Base-by-base conservation (phyloP, 2,888 invertebrate species). In the Tipula vernalis region DNA sequence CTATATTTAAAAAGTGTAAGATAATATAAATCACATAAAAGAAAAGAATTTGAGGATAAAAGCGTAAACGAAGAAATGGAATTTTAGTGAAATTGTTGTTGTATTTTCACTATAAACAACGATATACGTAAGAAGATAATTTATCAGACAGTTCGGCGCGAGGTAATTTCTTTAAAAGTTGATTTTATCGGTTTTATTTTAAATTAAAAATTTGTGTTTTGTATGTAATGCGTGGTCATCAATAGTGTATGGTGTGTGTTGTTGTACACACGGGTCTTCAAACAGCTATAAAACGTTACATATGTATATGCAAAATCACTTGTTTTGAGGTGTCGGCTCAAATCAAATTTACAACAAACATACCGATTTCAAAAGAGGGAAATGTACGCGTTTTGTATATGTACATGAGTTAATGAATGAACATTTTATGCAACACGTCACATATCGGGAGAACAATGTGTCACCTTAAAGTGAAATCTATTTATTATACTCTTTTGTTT, bases 121-220 rank as follows among this genome's bases (percentile, higher is more conserved):
- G 6, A 28, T 71, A 51, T 71, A 71, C 10, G 3, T 71, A 71
- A 71, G 71, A 71, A 71, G 71, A 28, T 71, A 71, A 71, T 71
- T 71, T 71, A 71, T 71, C 71, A 71, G 71, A 71, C 71, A 71
- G 71, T 71, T 71, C 71, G 71, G 71, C 71, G 71, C 71, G 71
- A 71, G 71, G 28, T 71, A 71, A 71, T 71, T 71, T 71, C 71
- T 71, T 71, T 71, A 28, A 71, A 28, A 71, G 71, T 71, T 71
- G 71, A 71, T 71, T 71, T 71, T 71, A 71, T 71, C 71, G 71
- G 10, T 51, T 10, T 71, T n/a, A n/a, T 71, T 71, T 71, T 71
- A 71, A 71, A 71, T 71, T 71, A 71, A 71, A 57, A 39, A 51
- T 51, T 44, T 51, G 51, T 51, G 44, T 51, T 71, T 71, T 71